Base-by-base conservation (phyloP, 2,888 invertebrate species). In the Crossocerus cetratus region DNA sequence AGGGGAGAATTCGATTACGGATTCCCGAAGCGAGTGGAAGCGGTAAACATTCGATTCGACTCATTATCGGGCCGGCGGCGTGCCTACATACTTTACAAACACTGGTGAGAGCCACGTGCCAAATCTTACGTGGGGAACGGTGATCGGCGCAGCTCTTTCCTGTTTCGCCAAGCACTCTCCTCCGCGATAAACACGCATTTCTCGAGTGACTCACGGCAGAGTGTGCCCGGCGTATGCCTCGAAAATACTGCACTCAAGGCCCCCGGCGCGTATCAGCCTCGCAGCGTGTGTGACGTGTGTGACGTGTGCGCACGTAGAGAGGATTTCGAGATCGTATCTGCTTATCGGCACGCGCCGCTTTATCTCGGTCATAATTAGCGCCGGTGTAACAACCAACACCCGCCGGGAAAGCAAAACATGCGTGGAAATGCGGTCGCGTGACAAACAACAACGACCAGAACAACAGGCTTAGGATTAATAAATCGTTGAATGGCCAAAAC, bases 261-360 rank as follows among this genome's bases (percentile, higher is more conserved):
- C n/a, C 16, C 3, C 49, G 14, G 14, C 49, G 16, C 49, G 16
- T 49, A 49, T 49, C 49, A 49, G 13, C 14, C 5, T 49, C 0
- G 16, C n/a, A 14, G 11, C 11, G 8, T 32, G 11, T 32, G 32
- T 32, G 8, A 32, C 11, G 8, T 32, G 11, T 32, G 32, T 32
- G 8, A 4, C 32, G 4, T 32, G 32, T 32, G 5, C 11, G 32
- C 32, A 32, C 45, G n/a, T 14, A 20, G 32, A 3, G 60, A 45
- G 44, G 60, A 60, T 60, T 16, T 21, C 8, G 8, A 32, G 32
- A 62, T 62, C 62, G 62, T 16, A 54, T 60, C 62, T 53, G 62
- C 32, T 62, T 62, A 62, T 54, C 62, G 62, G 54, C 62, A 53
- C 62, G 54, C 53, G 62, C 13, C 62, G 32, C 2, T n/a, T 62